A percentile compares a stretch with the other conserved stretches of the same genome.
These are phyloP conservation scores for Ceratitis capitata DNA, from an alignment of 1,140 invertebrate species.

Conservation along the genomic window DNA sequence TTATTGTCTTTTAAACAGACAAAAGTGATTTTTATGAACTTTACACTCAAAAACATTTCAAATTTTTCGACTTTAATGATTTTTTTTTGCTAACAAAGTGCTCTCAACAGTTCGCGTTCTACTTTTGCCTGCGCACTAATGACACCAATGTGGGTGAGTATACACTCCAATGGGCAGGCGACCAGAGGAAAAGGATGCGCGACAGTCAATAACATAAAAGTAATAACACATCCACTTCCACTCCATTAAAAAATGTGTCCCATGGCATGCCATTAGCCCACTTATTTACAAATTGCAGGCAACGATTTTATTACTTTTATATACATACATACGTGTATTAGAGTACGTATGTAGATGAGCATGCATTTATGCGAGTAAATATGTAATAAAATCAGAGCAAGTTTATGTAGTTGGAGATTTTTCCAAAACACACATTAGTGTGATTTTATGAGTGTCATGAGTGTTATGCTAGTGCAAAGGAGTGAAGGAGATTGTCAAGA, in stretches of 20 bases:
- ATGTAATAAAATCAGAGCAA: not conserved
- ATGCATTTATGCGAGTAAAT: not conserved
- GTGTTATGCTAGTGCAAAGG: not conserved
- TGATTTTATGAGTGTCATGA: slow-evolving; percentile 19
- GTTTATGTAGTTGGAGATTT: slow-evolving; percentile 8
- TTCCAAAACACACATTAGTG: slow-evolving; percentile 4
- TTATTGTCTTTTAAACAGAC: no score
- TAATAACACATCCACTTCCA: slow-evolving; percentile 6
- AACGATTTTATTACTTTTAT: slow-evolving; percentile 7
- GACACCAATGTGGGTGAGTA: not conserved
- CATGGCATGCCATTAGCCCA: slow-evolving; percentile 26
- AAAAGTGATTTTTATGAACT: no score
- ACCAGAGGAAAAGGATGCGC: not conserved
- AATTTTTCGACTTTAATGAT: no score
- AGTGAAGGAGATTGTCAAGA: no score
- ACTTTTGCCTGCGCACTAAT: not conserved
- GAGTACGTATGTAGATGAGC: not conserved
- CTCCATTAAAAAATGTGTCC: slow-evolving; percentile 20
- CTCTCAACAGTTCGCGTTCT: not conserved
- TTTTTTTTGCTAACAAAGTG: no score
- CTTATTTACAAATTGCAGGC: slow-evolving; percentile 20
- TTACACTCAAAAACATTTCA: no score
- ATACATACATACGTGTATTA: not conserved
- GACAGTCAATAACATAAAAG: not conserved
- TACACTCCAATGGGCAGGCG: not conserved